Evolutionary conservation across 1,140 invertebrate genomes (phyloP), one percentile per base, ranked within the genome.

Genomic region (Stenopsyche tienmushanensis): DNA sequence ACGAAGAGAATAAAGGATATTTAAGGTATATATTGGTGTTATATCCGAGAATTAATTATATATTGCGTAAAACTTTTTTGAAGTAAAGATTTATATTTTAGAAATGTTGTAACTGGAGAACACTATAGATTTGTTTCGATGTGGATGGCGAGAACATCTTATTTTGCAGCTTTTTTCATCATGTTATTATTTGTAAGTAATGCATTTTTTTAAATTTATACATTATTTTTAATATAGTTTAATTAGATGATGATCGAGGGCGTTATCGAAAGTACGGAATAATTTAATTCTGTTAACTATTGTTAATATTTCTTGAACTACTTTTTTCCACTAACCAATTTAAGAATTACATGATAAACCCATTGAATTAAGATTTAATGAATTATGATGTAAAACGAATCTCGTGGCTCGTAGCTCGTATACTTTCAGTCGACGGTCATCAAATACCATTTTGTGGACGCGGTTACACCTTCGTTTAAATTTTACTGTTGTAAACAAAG

Each of bases 131-230:
- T 99, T 82, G 94, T 99, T 18, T 96, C 91, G 71, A 93, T 96
- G 87, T 94, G 95, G 91, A 96, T 96, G 82, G 91, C 94, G 1
- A 86, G 93, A 72, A 92, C 88, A 53, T 92, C 92, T 15, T 99
- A 98, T 75, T 81, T 99, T 29, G 91, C 92, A 25, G 96, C 97
- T 7, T 92, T 95, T 73, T 90, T 96, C 76, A 94, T 98, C 49
- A 99, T 99, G 97, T 84, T 99, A 13, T 85, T 98, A 24, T 99
- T 99, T 87, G 96, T 99, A 86, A 94, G 96, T 96, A 57, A 54
- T 54, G n/a, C 23, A n/a, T 47, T 47, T n/a, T 53, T 7, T 53
- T 53, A 26, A 23, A 1, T 49, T 49, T 49, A 2, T 49, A 18
- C n/a, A n/a, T n/a, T n/a, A n/a, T 18, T 49, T 17, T 49, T 49